phyloP scores from a whole-genome alignment of 2,888 invertebrate genomes.

The Bombylius major region DNA sequence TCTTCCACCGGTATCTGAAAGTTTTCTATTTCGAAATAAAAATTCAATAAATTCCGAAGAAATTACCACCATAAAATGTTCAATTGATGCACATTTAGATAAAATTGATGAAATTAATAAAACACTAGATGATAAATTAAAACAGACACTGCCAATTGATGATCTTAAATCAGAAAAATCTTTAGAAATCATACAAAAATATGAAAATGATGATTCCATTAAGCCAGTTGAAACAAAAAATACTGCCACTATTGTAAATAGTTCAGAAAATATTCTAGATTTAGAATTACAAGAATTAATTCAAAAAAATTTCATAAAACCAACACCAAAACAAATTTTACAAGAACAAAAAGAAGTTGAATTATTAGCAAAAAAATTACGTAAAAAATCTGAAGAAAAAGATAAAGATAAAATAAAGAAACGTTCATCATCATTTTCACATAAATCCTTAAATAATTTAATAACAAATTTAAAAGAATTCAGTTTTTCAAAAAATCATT shows the following conservation, averaged over 20 bases:
- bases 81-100: constrained; percentile 33
- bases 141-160: constrained; percentile 21
- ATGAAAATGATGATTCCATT: background rate
- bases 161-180: background rate
- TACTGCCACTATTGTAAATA: background rate
- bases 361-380: background rate
- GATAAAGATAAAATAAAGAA: constrained; percentile 20
- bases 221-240: background rate
- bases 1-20: background rate
- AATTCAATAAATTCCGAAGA: background rate
- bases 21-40: background rate
- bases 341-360: background rate
- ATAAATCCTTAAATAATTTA: constrained; percentile 31
- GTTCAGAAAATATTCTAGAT: background rate
- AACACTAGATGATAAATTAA: constrained; percentile 29
- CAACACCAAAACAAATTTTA: background rate
- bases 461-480: constrained; percentile 30
- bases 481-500: constrained; percentile 28
- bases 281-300: background rate
- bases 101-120: constrained; percentile 33
- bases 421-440: constrained; percentile 33
- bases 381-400: background rate
- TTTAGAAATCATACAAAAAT: background rate
- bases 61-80: constrained; percentile 17
- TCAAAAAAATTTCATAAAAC: background rate